These are phyloP conservation scores for Podarcis cretensis DNA, from an alignment of 2,113 vertebrate genomes.

Conservation along the genomic window DNA sequence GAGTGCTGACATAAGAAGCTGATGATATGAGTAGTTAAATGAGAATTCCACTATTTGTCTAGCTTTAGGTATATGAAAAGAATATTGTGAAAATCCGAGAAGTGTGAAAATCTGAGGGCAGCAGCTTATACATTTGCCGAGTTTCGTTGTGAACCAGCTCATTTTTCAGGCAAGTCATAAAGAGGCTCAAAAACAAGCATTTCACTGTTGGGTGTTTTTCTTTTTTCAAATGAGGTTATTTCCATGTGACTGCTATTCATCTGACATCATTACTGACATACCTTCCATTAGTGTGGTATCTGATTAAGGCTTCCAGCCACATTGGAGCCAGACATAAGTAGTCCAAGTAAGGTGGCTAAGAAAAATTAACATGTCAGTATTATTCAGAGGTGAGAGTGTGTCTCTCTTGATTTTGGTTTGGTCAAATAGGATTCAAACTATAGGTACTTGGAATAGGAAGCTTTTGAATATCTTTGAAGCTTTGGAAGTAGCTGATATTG, in stretches of 20 bases:
- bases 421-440: slow-evolving; percentile 53
- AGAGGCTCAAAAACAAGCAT: slow-evolving; percentile 75
- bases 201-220: slow-evolving; percentile 71
- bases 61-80: slow-evolving; percentile 51
- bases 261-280: slow-evolving; percentile 82
- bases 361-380: slow-evolving; percentile 80
- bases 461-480: slow-evolving; percentile 58
- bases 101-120: slow-evolving; percentile 65
- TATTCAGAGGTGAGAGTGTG: slow-evolving; percentile 62
- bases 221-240: slow-evolving; percentile 68
- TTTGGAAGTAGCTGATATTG: slow-evolving; percentile 49
- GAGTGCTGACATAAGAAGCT: slow-evolving; percentile 47
- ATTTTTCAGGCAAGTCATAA: slow-evolving; percentile 81
- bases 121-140: slow-evolving; percentile 73
- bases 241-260: slow-evolving; percentile 71
- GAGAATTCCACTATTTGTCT: slow-evolving; percentile 59
- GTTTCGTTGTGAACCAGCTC: slow-evolving; percentile 75
- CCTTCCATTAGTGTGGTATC: slow-evolving; percentile 72
- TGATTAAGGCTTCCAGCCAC: slow-evolving; percentile 78
- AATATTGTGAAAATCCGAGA: slow-evolving; percentile 52
- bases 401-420: slow-evolving; percentile 64
- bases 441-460: slow-evolving; percentile 56
- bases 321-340: slow-evolving; percentile 78
- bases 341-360: slow-evolving; percentile 72
- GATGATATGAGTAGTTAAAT: slow-evolving; percentile 57